Evolutionary conservation across 2,888 invertebrate genomes (phyloP).

Genomic region (Nomada fabriciana): DNA sequence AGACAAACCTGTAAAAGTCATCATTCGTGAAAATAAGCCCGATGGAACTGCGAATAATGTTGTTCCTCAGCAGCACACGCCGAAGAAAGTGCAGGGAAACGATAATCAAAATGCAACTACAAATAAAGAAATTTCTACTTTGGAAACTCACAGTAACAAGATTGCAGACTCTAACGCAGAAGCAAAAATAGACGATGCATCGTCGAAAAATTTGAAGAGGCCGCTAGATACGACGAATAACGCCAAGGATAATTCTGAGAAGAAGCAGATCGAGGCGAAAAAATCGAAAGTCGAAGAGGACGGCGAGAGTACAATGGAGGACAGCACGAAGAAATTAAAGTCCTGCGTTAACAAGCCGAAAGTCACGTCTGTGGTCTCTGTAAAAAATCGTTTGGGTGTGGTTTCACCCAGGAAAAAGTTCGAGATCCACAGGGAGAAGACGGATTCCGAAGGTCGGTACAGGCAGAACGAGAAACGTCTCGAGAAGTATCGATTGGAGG

Average conservation of each 20-base stretch:
- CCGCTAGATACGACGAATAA: constrained; percentile 50
- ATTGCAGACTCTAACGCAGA: not conserved
- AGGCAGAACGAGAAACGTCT: constrained; percentile 64
- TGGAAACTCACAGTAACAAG: constrained; percentile 45
- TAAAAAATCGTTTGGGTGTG: constrained; percentile 78
- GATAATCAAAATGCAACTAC: constrained; percentile 26
- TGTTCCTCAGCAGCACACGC: constrained; percentile 16
- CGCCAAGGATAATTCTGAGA: constrained; percentile 78
- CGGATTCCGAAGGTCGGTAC: constrained; percentile 57
- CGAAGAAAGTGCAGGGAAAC: constrained; percentile 36
- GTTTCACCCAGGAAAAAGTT: constrained; percentile 75
- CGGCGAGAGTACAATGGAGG: constrained; percentile 79
- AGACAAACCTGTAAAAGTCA: constrained; percentile 47
- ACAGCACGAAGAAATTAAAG: constrained; percentile 70
- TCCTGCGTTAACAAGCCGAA: constrained; percentile 80
- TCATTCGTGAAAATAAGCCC: constrained; percentile 22
- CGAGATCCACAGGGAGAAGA: constrained; percentile 69
- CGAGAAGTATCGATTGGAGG: constrained; percentile 62
- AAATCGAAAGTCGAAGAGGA: constrained; percentile 66
- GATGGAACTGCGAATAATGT: constrained; percentile 8
- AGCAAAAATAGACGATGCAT: constrained; percentile 41
- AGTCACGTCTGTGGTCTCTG: constrained; percentile 81
- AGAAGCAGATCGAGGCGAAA: constrained; percentile 75
- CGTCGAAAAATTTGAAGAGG: constrained; percentile 59
- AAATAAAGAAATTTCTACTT: constrained; percentile 18